These are phyloP conservation scores for Alca torda DNA, from an alignment of 2,797 vertebrate species.

Conservation along the genomic window DNA sequence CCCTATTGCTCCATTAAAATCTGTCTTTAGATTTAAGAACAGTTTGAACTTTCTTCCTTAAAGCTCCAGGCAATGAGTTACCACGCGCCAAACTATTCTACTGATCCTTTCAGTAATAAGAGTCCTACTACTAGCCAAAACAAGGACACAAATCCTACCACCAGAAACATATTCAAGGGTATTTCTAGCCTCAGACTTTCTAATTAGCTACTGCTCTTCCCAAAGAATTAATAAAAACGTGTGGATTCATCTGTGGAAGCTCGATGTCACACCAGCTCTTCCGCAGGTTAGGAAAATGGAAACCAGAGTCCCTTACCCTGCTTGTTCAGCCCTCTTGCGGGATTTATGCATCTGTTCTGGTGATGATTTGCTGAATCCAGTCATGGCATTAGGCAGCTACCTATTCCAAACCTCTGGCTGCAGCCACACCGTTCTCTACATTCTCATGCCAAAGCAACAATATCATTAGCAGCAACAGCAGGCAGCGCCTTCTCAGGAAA, in stretches of 20 bases:
- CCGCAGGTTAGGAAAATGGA: background rate
- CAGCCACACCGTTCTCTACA: background rate
- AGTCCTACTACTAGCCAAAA: background rate
- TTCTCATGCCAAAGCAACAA: background rate
- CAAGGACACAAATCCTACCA: background rate
- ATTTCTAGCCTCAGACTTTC: background rate
- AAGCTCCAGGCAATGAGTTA: background rate
- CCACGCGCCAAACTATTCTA: background rate
- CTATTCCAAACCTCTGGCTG: background rate
- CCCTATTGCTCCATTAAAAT: background rate
- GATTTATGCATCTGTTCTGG: background rate
- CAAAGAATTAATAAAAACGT: background rate
- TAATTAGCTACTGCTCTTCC: background rate
- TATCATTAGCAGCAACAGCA: background rate
- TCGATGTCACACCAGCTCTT: background rate
- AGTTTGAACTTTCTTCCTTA: background rate
- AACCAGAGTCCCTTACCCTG: background rate
- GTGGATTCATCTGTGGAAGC: background rate
- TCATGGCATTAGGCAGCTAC: fast-evolving
- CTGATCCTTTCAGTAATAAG: background rate
- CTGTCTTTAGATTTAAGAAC: background rate
- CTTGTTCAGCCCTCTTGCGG: background rate
- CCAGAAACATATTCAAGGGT: background rate
- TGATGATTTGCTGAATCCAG: background rate
- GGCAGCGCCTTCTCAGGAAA: background rate